Conservation (phyloP, 2,797 vertebrate genomes). For the Glyptemys insculpta region DNA sequence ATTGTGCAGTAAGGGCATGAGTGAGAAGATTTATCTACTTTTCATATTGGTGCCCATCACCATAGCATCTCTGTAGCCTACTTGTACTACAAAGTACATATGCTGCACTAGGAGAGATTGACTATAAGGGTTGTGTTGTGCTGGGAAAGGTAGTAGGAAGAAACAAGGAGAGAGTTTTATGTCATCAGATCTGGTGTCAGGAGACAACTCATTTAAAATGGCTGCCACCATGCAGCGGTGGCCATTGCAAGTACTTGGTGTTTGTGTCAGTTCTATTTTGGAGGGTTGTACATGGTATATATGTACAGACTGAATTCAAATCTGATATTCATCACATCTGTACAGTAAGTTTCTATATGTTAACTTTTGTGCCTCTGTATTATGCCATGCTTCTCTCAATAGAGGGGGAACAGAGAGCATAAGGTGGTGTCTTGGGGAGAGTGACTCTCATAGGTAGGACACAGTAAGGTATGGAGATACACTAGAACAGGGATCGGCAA, state of each 20-base stretch:
- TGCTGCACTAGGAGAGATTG: not conserved
- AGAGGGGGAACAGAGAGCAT: not conserved
- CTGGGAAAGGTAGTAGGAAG: not conserved
- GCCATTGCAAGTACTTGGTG: not conserved
- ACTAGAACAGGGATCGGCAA: not conserved
- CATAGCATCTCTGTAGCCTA: not conserved
- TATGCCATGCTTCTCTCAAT: not conserved
- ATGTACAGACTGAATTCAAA: not conserved
- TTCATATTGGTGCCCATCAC: not conserved
- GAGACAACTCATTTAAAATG: not conserved
- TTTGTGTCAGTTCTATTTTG: not conserved
- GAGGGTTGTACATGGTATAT: not conserved
- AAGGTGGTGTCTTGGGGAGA: not conserved
- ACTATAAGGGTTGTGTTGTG: not conserved
- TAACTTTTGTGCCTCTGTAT: not conserved
- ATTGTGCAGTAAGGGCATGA: not conserved
- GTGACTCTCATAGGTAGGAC: slow-evolving; percentile 59
- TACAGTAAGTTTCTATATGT: not conserved
- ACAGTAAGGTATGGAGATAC: slow-evolving; percentile 41
- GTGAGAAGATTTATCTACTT: not conserved
- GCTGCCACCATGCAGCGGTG: not conserved
- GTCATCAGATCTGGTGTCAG: slow-evolving; percentile 8
- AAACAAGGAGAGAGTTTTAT: not conserved
- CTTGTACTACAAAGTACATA: not conserved
- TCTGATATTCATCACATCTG: not conserved